Evolutionary conservation across 2,113 vertebrate species (phyloP), one percentile per base, ranked within the genome.

Genomic region (Crotalus viridis): DNA sequence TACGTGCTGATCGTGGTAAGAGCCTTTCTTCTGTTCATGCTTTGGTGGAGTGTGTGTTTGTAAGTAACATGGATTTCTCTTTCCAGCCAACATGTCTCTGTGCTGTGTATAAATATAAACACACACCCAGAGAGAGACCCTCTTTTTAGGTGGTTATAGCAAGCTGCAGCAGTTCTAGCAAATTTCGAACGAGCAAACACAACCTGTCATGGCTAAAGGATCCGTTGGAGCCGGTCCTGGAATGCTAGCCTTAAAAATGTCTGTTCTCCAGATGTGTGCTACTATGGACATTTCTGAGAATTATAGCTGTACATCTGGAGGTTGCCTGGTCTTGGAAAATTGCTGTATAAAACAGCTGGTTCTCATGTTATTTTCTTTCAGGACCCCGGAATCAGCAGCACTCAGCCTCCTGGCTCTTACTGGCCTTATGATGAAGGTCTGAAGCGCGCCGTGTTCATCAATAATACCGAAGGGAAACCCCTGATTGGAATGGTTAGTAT

Each of bases 301-400:
- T 74, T 74, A n/a, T 74, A 39, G n/a, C 69, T 1, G 0, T 17
- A 9, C 69, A 81, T 43, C 33, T 81, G 74, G 74, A 81, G 43
- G 17, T 21, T 10, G 74, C 33, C 74, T 17, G 1, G 74, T 19
- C 33, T 43, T 33, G 74, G 74, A 3, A 81, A 43, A 39, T 33
- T 3, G 33, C 33, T 43, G 17, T 43, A 3, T 43, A 81, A 81
- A 81, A 43, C 33, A 43, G 17, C 33, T 81, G 33, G 33, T 81
- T 81, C 74, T 81, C 74, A 0, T 43, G 74, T 81, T 81, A 43
- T 81, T 59, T 88, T 46, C 28, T 91, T 94, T 48, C 96, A 99
- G 98, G 98, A 99, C 48, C 98, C 98, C 0, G 98, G 97, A 1
- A 99, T 99, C 96, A 99, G 98, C 95, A 99, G 98, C 95, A 96